A percentile compares a stretch with the other conserved stretches of the same genome.
Evolutionary conservation across 2,888 invertebrate genomes (phyloP).

Genomic region (Meteorus cinctellus): DNA sequence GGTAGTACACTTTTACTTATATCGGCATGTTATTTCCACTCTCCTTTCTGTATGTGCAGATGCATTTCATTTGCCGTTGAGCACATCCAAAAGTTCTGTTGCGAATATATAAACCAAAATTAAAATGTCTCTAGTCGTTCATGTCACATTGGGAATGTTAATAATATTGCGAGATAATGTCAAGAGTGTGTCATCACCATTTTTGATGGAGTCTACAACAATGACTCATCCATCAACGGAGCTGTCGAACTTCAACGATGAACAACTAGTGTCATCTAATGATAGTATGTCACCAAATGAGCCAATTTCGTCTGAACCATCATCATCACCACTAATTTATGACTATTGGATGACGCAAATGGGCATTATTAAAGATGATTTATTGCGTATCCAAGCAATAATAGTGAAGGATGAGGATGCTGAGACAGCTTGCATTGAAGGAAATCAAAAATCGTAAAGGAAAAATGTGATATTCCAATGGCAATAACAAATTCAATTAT

Average conservation of each 20-base stretch:
- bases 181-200: background rate
- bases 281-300: background rate
- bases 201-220: background rate
- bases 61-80: background rate
- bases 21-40: conserved; percentile 19
- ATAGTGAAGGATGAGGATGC: conserved; percentile 57
- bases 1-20: conserved; percentile 7
- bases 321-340: conserved; percentile 3
- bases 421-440: conserved; percentile 43
- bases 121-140: conserved; percentile 9
- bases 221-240: background rate
- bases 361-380: conserved; percentile 41
- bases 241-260: background rate
- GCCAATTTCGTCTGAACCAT: background rate
- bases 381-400: conserved; percentile 55
- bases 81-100: background rate
- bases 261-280: background rate
- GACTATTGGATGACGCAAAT: conserved; percentile 53
- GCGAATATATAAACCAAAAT: background rate
- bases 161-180: background rate
- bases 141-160: background rate
- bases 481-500: background rate
- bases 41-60: background rate
- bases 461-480: conserved; percentile 11
- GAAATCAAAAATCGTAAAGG: conserved; percentile 51